phyloP scores from a whole-genome alignment of 2,888 invertebrate species.

The Eupithecia centaureata region DNA sequence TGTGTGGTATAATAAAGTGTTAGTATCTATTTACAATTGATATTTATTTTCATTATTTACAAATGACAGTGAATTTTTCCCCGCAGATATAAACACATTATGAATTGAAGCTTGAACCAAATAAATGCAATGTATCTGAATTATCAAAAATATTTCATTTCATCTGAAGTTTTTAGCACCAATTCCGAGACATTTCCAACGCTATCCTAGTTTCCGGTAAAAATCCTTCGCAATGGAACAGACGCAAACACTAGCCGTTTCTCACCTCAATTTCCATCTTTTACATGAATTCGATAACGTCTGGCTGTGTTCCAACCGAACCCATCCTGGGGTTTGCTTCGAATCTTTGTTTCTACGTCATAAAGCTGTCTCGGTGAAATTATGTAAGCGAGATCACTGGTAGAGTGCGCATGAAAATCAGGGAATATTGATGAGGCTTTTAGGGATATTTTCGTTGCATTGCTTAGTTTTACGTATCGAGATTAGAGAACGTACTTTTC shows the following conservation, averaged over 20 bases:
- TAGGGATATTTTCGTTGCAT: background rate
- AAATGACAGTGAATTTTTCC: too few relatives aligned
- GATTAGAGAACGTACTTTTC: background rate
- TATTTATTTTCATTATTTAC: too few relatives aligned
- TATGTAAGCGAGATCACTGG: slow-evolving; percentile 25
- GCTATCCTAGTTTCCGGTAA: slow-evolving; percentile 3
- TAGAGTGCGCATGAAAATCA: slow-evolving; percentile 1
- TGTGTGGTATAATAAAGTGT: too few relatives aligned
- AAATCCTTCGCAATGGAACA: slow-evolving; percentile 15
- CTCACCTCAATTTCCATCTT: slow-evolving; percentile 74
- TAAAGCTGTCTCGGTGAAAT: slow-evolving; percentile 39
- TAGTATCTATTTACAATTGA: too few relatives aligned
- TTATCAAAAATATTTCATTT: background rate
- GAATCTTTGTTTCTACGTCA: slow-evolving; percentile 46
- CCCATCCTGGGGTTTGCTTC: slow-evolving; percentile 45
- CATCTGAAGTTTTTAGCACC: background rate
- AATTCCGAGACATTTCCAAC: slow-evolving; percentile 5
- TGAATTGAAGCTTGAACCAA: too few relatives aligned
- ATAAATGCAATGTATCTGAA: background rate
- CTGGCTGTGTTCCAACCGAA: slow-evolving; percentile 65
- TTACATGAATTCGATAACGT: slow-evolving; percentile 74
- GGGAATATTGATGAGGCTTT: slow-evolving; percentile 12
- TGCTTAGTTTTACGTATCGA: background rate
- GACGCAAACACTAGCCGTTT: slow-evolving; percentile 41
- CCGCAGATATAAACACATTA: background rate